Evolutionary conservation across 2,797 vertebrate genomes (phyloP).

Genomic region (Lycodopsis pacificus): DNA sequence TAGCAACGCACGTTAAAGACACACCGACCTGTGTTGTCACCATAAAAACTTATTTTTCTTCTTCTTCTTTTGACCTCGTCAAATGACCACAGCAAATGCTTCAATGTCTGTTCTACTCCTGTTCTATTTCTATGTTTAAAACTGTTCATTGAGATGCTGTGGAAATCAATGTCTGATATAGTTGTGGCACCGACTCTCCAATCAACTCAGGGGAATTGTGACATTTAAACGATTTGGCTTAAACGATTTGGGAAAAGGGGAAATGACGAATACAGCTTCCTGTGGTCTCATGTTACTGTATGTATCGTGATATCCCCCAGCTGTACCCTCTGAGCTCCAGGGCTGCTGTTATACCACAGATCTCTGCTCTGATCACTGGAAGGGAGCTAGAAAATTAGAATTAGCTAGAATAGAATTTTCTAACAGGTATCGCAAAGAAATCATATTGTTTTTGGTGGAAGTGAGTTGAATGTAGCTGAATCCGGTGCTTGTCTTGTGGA

Average conservation of each 20-base stretch:
- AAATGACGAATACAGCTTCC: not conserved
- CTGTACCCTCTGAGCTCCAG: conserved; percentile 8
- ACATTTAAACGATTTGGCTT: not conserved
- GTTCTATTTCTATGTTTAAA: not conserved
- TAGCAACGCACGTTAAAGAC: not conserved
- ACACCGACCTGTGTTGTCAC: not conserved
- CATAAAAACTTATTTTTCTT: too few species aligned
- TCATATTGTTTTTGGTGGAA: not conserved
- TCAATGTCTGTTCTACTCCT: not conserved
- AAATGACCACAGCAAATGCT: not conserved
- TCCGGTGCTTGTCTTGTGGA: not conserved
- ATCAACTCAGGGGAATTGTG: not conserved
- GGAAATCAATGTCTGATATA: not conserved
- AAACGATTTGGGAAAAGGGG: not conserved
- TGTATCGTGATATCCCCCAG: not conserved
- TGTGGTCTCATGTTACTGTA: not conserved
- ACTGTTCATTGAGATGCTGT: not conserved
- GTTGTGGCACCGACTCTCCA: not conserved
- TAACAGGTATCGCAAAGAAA: not conserved
- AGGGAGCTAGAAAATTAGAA: not conserved
- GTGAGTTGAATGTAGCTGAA: not conserved
- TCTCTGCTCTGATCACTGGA: conserved; percentile 2
- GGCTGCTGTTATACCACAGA: conserved; percentile 2
- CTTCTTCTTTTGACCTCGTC: not conserved
- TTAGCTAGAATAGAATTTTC: not conserved